phyloP scores from a whole-genome alignment of 2,888 invertebrate species.

The Phymatocera aterrima region DNA sequence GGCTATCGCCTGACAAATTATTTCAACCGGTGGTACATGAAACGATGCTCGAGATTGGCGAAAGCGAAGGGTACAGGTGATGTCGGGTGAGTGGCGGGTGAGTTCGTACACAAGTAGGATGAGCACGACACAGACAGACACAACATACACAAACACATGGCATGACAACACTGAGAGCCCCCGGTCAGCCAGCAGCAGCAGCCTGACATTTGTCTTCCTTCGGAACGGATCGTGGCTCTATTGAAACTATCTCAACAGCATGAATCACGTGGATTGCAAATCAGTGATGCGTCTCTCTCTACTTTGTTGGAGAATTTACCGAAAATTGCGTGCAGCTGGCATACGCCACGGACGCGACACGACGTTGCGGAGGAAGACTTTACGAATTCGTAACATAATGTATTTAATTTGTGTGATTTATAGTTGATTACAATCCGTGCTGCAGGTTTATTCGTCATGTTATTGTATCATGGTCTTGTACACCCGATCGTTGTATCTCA shows the following conservation, averaged over 20 bases:
- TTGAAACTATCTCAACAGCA: too few relatives aligned
- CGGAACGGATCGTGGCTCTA: neutral
- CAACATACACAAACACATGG: slow-evolving; percentile 45
- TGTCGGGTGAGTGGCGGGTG: slow-evolving; percentile 45
- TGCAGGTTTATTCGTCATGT: neutral
- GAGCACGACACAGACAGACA: slow-evolving; percentile 46
- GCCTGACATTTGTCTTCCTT: slow-evolving; percentile 39
- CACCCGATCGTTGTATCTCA: neutral
- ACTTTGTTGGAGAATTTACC: too few relatives aligned
- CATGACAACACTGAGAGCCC: slow-evolving; percentile 47
- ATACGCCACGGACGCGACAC: neutral
- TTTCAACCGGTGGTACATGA: neutral
- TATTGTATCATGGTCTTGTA: slow-evolving; percentile 1
- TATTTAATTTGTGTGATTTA: slow-evolving; percentile 28
- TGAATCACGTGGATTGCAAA: too few relatives aligned
- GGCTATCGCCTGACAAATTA: neutral
- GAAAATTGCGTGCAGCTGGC: too few relatives aligned
- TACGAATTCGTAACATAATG: slow-evolving; percentile 1
- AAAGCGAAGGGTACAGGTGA: slow-evolving; percentile 23
- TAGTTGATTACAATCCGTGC: slow-evolving; percentile 17
- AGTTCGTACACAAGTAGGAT: slow-evolving; percentile 45
- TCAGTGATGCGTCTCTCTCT: too few relatives aligned
- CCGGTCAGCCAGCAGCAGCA: slow-evolving; percentile 47
- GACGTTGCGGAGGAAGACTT: slow-evolving; percentile 30
- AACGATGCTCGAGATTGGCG: slow-evolving; percentile 16